A percentile compares a stretch with the other conserved stretches of the same genome.
Conservation (phyloP, 2,797 vertebrate species). For the Hyperoplus lanceolatus region DNA sequence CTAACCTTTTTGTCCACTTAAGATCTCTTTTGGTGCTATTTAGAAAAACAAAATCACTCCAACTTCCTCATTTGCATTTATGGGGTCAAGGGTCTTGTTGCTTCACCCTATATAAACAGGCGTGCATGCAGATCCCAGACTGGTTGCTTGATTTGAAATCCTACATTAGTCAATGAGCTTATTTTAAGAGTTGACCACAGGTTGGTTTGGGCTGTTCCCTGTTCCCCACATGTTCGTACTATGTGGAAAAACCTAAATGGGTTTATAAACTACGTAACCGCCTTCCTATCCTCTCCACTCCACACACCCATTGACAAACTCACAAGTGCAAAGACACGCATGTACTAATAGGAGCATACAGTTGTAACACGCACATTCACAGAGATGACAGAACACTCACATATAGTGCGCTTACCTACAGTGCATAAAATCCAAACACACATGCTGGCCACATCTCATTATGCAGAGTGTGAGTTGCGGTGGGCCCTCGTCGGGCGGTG, state of each 20-base stretch:
- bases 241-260: slow-evolving; percentile 73
- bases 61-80: slow-evolving; percentile 66
- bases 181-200: slow-evolving; percentile 78
- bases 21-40: slow-evolving; percentile 35
- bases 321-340: background rate
- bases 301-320: slow-evolving; percentile 18
- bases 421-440: slow-evolving; percentile 30
- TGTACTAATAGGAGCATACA: background rate
- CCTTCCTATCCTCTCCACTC: slow-evolving; percentile 45
- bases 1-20: slow-evolving; percentile 15
- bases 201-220: slow-evolving; percentile 70
- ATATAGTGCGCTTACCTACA: slow-evolving; percentile 48
- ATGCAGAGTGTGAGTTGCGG: slow-evolving; percentile 79
- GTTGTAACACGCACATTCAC: slow-evolving; percentile 20
- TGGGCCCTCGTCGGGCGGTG: slow-evolving; percentile 70
- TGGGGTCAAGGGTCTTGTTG: slow-evolving; percentile 65
- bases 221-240: slow-evolving; percentile 75
- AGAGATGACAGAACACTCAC: slow-evolving; percentile 55
- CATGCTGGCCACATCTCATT: slow-evolving; percentile 71
- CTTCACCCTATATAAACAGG: slow-evolving; percentile 62
- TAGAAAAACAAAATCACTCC: slow-evolving; percentile 58
- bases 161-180: slow-evolving; percentile 80
- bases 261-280: slow-evolving; percentile 73
- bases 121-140: slow-evolving; percentile 61
- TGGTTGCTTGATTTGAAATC: slow-evolving; percentile 68